Evolutionary conservation across 2,797 vertebrate species (phyloP).

Genomic region (Benthosema pterotum): DNA sequence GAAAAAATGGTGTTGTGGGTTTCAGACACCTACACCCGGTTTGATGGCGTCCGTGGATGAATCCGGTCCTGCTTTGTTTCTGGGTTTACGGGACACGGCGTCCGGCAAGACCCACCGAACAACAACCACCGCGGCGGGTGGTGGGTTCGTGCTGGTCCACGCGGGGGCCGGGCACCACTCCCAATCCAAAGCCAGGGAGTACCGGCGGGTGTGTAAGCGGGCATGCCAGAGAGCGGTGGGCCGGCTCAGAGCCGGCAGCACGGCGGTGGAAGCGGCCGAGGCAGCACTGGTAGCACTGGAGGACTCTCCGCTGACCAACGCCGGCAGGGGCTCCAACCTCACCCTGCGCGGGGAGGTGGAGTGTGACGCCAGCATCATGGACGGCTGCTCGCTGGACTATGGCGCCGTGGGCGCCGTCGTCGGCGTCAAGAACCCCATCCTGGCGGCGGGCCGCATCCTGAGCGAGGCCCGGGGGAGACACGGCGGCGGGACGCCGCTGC

Average conservation of each 20-base stretch:
- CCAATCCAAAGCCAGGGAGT: conserved; percentile 99
- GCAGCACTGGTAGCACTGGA: conserved; percentile 97
- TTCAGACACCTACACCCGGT: too few relatives aligned
- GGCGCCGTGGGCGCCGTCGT: conserved; percentile 95
- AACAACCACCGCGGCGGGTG: conserved; percentile 69
- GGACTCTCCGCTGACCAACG: conserved; percentile 99
- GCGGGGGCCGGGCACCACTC: conserved; percentile 99
- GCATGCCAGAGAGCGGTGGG: conserved; percentile 98
- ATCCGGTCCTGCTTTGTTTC: too few relatives aligned
- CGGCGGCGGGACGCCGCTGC: conserved; percentile 95
- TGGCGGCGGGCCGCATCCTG: conserved; percentile 94
- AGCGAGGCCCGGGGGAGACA: conserved; percentile 98
- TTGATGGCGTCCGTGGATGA: too few relatives aligned
- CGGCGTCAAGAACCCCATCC: conserved; percentile 96
- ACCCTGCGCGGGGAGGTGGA: conserved; percentile 97
- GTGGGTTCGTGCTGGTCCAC: conserved; percentile 98
- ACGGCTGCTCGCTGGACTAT: conserved; percentile 95
- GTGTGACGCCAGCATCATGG: conserved; percentile 99
- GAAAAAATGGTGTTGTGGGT: too few relatives aligned
- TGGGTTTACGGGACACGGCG: conserved; percentile 78
- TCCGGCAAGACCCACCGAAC: conserved; percentile 75
- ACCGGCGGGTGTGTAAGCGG: conserved; percentile 97
- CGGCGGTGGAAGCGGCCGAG: conserved; percentile 94
- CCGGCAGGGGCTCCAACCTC: conserved; percentile 96
- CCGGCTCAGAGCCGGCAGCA: conserved; percentile 91